A percentile compares a stretch with the other conserved stretches of the same genome.
Conservation (phyloP, 2,888 invertebrate genomes). For the Thymelicus sylvestris region DNA sequence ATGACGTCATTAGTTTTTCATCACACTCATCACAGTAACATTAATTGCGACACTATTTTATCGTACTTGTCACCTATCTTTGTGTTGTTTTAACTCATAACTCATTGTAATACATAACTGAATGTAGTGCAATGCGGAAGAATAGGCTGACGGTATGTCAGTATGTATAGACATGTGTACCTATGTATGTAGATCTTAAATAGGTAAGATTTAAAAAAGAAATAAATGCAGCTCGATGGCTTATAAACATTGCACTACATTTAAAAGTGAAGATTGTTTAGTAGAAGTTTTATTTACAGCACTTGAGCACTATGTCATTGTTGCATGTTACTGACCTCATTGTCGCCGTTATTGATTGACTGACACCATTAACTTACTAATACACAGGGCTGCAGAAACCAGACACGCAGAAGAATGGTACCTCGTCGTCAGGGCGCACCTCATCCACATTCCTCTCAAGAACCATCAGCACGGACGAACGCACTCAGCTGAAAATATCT, state of each 20-base stretch:
- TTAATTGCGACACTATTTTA: background rate
- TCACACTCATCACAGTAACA: background rate
- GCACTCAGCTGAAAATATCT: slow-evolving; percentile 62
- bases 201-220: background rate
- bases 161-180: too few species aligned
- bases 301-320: slow-evolving; percentile 3
- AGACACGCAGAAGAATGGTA: slow-evolving; percentile 69
- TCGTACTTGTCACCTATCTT: background rate
- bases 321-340: slow-evolving; percentile 19
- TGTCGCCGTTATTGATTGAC: slow-evolving; percentile 21
- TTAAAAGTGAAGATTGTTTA: slow-evolving; percentile 6
- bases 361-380: slow-evolving; percentile 62
- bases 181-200: too few species aligned
- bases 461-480: slow-evolving; percentile 74
- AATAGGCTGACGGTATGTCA: background rate
- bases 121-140: background rate
- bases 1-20: background rate
- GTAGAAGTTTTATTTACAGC: slow-evolving; percentile 8
- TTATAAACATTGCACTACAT: slow-evolving; percentile 4
- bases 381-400: slow-evolving; percentile 77
- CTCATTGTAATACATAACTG: too few species aligned
- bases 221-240: background rate
- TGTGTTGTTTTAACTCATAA: background rate
- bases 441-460: slow-evolving; percentile 77
- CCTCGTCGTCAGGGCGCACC: slow-evolving; percentile 68